These are phyloP conservation scores for Gila robusta DNA, from an alignment of 2,797 vertebrate species.

Conservation along the genomic window DNA sequence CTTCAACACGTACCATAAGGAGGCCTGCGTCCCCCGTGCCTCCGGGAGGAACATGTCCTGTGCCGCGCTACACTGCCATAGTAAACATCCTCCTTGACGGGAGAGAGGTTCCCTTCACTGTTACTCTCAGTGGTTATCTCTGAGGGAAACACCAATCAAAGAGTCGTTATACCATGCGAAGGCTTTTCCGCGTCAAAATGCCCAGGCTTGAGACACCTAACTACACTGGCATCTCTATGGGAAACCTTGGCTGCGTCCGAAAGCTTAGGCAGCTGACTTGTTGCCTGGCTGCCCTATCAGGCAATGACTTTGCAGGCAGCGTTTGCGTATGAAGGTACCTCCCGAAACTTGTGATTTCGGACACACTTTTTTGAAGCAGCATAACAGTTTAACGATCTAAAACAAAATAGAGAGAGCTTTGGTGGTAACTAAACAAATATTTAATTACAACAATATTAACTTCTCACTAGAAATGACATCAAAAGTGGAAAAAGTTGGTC, in stretches of 20 bases:
- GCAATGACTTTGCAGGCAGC: background rate
- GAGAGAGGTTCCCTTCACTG: constrained; percentile 90
- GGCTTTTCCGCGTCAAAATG: constrained; percentile 20
- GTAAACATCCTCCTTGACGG: constrained; percentile 86
- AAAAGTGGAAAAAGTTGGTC: background rate
- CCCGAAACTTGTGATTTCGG: background rate
- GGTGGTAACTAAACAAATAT: background rate
- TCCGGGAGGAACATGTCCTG: constrained; percentile 83
- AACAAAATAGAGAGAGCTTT: background rate
- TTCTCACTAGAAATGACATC: background rate
- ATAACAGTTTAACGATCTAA: background rate
- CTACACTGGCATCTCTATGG: background rate
- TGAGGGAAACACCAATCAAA: constrained; percentile 85
- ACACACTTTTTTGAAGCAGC: background rate
- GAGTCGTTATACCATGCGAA: constrained; percentile 69
- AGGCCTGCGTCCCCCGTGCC: constrained; percentile 80
- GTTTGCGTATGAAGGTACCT: background rate
- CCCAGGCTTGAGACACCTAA: background rate
- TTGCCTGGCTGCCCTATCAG: background rate
- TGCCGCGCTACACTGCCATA: constrained; percentile 86
- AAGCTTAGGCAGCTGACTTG: background rate
- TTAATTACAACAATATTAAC: background rate
- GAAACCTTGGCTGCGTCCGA: constrained; percentile 1
- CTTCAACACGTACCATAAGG: constrained; percentile 83
- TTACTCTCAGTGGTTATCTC: constrained; percentile 94